phyloP scores from a whole-genome alignment of 2,797 vertebrate genomes.

The Anguilla pacifica region DNA sequence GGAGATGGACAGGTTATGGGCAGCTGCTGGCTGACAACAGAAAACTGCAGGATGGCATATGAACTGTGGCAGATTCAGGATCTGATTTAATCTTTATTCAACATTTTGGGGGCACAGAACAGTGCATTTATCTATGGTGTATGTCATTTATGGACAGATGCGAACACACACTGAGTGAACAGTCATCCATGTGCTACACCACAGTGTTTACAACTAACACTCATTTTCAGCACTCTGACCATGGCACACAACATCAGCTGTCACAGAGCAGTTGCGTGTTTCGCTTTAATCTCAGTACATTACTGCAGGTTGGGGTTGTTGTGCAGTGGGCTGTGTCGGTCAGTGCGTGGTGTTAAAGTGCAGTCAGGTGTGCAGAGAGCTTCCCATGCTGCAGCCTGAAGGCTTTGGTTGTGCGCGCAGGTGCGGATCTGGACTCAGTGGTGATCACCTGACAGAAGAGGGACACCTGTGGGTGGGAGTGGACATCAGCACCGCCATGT shows the following conservation, averaged over 20 bases:
- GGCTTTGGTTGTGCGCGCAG: constrained; percentile 60
- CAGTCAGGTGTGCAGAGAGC: background rate
- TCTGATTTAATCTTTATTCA: background rate
- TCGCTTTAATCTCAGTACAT: background rate
- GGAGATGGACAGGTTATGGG: background rate
- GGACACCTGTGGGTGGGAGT: constrained; percentile 93
- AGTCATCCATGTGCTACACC: too few species aligned
- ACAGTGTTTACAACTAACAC: too few species aligned
- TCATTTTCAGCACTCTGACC: background rate
- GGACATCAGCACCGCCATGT: constrained; percentile 93
- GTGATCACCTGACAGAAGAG: constrained; percentile 85
- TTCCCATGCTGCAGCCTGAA: background rate
- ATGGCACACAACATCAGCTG: background rate
- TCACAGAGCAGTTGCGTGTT: background rate
- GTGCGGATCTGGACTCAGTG: constrained; percentile 93
- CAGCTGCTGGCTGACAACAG: background rate
- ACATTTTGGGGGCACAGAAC: background rate
- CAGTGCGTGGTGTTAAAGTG: background rate
- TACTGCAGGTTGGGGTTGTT: background rate
- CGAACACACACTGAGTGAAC: too few species aligned
- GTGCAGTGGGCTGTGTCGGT: background rate
- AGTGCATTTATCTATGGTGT: background rate
- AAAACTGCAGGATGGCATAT: background rate
- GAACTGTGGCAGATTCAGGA: background rate
- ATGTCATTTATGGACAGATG: too few species aligned